Evolutionary conservation across 2,888 invertebrate genomes (phyloP).

Genomic region (Habroteleia sp.): DNA sequence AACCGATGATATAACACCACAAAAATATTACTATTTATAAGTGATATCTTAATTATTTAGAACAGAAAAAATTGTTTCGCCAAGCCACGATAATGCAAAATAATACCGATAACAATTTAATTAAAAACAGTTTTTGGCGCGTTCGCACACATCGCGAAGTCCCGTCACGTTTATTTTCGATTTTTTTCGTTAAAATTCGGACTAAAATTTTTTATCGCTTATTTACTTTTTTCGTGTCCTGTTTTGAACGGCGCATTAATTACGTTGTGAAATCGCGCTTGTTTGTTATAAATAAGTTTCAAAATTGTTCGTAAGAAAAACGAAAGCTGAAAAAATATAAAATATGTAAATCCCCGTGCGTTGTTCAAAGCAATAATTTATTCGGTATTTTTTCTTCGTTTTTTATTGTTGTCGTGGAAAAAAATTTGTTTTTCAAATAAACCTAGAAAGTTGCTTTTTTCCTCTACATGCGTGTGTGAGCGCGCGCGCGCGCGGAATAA

Average conservation of each 20-base stretch:
- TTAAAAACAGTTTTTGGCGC: background rate
- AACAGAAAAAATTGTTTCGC: conserved; percentile 13
- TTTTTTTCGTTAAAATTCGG: conserved; percentile 1
- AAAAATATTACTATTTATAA: conserved; percentile 30
- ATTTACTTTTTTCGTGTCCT: too few species aligned
- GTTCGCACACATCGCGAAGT: too few species aligned
- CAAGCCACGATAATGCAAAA: conserved; percentile 13
- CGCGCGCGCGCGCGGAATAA: conserved; percentile 25
- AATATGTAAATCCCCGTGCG: conserved; percentile 5
- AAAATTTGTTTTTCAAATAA: conserved; percentile 37
- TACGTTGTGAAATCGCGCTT: conserved; percentile 14
- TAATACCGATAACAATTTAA: conserved; percentile 9
- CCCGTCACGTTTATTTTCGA: too few species aligned
- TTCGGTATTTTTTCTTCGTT: conserved; percentile 1
- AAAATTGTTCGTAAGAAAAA: conserved; percentile 16
- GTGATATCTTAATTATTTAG: conserved; percentile 34
- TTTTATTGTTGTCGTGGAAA: conserved; percentile 10
- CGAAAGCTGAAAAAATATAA: conserved; percentile 9
- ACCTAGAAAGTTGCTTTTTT: conserved; percentile 37
- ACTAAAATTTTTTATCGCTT: too few species aligned
- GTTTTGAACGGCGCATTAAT: conserved; percentile 7
- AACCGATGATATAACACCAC: conserved; percentile 12
- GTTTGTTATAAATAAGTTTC: conserved; percentile 28
- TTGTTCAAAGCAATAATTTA: conserved; percentile 1
- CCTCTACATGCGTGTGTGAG: background rate